Base-by-base conservation (phyloP, 2,113 vertebrate species). In the Macquaria australasica region DNA sequence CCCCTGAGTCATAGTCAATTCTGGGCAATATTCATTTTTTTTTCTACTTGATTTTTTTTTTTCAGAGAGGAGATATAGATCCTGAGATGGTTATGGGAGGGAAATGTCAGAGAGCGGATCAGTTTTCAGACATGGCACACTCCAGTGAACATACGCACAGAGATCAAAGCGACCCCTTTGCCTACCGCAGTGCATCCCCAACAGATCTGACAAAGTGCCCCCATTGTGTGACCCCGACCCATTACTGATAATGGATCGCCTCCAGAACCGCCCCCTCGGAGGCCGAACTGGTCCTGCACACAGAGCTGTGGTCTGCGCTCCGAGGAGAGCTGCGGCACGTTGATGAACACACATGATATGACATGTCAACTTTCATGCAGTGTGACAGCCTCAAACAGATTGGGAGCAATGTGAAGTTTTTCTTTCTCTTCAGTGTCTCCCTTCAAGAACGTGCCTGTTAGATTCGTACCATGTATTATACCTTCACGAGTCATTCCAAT, bases 101-200 rank as follows among this genome's bases (percentile, higher is more conserved):
- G 87, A 93, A 95, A 93, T 87, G 88, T 95, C 83, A 92, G 73
- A 82, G 80, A 85, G 72, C 68, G 84, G 95, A 94, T 96, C 92
- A 34, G 82, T 91, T 97, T 96, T 91, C 95, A 86, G 89, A 93
- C 92, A 86, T 79, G 94, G 95, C 93, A 96, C 96, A 96, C 94
- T 95, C 95, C 71, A 89, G 87, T 93, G 95, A 97, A 91, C 95
- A 93, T 91, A 86, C 73, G 51, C 82, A 45, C 88, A 7, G 59
- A 88, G 95, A 96, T 96, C 95, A 96, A 96, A 96, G 95, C 25
- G 16, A 77, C 55, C 83, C 75, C 85, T 76, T 85, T 93, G 94
- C 95, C 95, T 95, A 94, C 93, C 94, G 92, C 91, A 88, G 91
- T 73, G 89, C 90, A 92, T 94, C 95, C 88, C 93, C 91, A 83